phyloP scores from a whole-genome alignment of 2,888 invertebrate species.

The Tiphia femorata region DNA sequence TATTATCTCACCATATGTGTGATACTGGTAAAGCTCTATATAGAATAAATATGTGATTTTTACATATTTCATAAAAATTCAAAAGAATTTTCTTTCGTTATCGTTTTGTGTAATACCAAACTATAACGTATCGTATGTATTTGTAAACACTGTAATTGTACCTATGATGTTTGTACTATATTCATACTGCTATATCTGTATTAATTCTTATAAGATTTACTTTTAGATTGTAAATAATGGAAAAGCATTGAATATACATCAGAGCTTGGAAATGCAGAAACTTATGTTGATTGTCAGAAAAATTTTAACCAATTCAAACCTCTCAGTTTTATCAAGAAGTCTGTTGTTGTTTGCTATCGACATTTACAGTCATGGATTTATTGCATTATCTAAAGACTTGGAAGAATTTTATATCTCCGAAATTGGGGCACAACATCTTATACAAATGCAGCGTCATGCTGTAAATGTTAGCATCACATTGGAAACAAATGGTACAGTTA shows the following conservation, averaged over 20 bases:
- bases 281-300: background rate
- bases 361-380: background rate
- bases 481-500: background rate
- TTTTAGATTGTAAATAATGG: conserved; percentile 1
- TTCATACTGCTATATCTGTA: no score
- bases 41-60: background rate
- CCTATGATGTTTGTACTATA: no score
- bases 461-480: background rate
- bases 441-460: background rate
- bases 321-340: background rate
- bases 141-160: no score
- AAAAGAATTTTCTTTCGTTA: background rate
- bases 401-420: background rate
- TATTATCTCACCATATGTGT: no score
- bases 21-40: no score
- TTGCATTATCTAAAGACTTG: background rate
- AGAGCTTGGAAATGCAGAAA: background rate
- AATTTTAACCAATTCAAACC: background rate
- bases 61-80: background rate
- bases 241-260: background rate
- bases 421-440: background rate
- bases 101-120: no score
- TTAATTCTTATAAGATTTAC: background rate
- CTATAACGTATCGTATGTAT: no score
- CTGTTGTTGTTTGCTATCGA: conserved; percentile 2